Evolutionary conservation across 2,113 vertebrate species (phyloP).

Genomic region (Pseudopodoces humilis): DNA sequence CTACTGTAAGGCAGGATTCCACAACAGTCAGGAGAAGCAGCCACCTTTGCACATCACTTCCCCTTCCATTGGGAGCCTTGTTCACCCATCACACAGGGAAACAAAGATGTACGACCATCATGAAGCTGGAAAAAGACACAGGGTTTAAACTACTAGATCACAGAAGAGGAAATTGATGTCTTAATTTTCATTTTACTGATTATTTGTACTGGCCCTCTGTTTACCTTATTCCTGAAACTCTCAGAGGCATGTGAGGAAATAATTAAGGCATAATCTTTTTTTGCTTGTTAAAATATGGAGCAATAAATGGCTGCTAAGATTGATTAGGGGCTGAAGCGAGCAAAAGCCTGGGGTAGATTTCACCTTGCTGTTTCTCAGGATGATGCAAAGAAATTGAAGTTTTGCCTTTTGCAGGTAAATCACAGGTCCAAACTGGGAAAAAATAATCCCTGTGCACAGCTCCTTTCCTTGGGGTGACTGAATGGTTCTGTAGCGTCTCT

Average conservation of each 20-base stretch:
- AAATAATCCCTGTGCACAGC: background rate
- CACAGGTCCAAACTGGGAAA: background rate
- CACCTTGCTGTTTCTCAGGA: background rate
- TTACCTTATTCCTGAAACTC: background rate
- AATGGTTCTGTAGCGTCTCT: background rate
- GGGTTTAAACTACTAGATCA: background rate
- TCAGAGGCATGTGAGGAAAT: background rate
- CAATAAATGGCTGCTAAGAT: slow-evolving; percentile 21
- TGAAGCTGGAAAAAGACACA: background rate
- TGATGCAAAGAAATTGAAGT: background rate
- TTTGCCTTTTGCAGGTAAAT: background rate
- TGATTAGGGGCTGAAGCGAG: background rate
- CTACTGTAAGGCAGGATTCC: background rate
- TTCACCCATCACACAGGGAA: background rate
- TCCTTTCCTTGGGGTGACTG: background rate
- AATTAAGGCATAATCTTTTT: slow-evolving; percentile 34
- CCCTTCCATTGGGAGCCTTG: background rate
- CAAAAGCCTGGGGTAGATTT: background rate
- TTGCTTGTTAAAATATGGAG: slow-evolving; percentile 20
- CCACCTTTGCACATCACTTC: background rate
- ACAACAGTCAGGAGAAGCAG: background rate
- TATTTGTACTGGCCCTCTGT: background rate
- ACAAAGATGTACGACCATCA: background rate
- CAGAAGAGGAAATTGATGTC: background rate
- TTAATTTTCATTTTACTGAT: slow-evolving; percentile 15